These are phyloP conservation scores for Tanytarsus gracilentus DNA, from an alignment of 2,888 invertebrate genomes.

Conservation along the genomic window DNA sequence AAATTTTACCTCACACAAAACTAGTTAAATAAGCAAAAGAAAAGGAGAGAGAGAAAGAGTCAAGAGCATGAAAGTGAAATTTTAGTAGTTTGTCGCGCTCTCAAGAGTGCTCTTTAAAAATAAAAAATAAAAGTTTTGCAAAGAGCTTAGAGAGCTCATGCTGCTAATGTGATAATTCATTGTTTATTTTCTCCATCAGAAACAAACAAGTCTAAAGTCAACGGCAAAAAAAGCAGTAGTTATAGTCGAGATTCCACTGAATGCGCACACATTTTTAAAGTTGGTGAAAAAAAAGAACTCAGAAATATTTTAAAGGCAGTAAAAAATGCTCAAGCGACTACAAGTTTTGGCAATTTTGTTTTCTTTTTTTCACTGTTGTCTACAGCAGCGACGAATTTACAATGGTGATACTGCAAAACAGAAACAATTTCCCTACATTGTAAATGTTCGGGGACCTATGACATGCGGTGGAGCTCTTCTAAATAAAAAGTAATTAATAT, in stretches of 20 bases:
- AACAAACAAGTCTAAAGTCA: neutral
- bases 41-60: too few species aligned
- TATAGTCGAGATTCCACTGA: neutral
- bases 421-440: constrained; percentile 9
- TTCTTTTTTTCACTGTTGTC: constrained; percentile 7
- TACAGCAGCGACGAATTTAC: neutral
- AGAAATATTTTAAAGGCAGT: neutral
- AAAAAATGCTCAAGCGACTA: neutral
- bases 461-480: constrained; percentile 6
- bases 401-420: constrained; percentile 3
- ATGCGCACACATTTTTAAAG: neutral
- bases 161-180: too few species aligned
- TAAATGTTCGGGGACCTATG: neutral
- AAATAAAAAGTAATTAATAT: neutral
- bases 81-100: too few species aligned
- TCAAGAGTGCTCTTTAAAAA: too few species aligned
- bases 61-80: too few species aligned
- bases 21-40: too few species aligned
- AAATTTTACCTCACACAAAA: too few species aligned
- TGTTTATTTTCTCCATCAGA: neutral
- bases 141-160: too few species aligned
- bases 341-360: neutral
- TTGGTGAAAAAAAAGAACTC: neutral
- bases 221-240: neutral
- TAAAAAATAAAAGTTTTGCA: too few species aligned